Conservation (phyloP, 2,113 vertebrate species). For the Cichladusa arquata region DNA sequence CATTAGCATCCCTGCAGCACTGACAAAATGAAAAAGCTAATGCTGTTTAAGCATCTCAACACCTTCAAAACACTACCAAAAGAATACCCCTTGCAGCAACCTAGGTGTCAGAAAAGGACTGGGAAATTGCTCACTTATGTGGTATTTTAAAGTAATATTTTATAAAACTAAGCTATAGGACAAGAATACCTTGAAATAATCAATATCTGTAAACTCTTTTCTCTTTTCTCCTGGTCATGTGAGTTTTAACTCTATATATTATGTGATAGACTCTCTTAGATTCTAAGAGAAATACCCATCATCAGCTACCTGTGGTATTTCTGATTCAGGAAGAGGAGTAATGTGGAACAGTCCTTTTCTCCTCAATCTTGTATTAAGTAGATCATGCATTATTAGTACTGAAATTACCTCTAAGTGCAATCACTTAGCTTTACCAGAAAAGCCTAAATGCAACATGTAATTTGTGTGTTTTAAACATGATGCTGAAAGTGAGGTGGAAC, state of each 20-base stretch:
- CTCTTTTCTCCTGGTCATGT: not conserved
- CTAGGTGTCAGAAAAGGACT: not conserved
- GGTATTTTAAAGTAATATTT: not conserved
- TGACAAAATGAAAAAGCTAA: not conserved
- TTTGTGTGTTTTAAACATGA: not conserved
- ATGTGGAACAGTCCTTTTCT: not conserved
- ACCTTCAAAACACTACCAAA: not conserved
- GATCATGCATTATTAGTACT: not conserved
- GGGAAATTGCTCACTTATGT: not conserved
- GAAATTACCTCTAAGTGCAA: not conserved
- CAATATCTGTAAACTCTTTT: not conserved
- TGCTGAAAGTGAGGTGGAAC: not conserved
- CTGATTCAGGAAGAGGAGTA: not conserved
- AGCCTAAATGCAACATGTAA: not conserved
- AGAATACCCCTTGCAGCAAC: accelerated
- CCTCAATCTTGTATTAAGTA: not conserved
- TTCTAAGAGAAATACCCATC: not conserved
- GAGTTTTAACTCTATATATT: not conserved
- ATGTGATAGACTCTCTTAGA: not conserved
- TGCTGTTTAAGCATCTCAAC: not conserved
- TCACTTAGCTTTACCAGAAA: not conserved
- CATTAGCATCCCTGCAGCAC: not conserved
- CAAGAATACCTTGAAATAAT: not conserved
- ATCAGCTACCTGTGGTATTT: not conserved
- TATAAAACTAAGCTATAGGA: not conserved